Conservation (phyloP, 1,140 invertebrate genomes). For the Drosophila yakuba region DNA sequence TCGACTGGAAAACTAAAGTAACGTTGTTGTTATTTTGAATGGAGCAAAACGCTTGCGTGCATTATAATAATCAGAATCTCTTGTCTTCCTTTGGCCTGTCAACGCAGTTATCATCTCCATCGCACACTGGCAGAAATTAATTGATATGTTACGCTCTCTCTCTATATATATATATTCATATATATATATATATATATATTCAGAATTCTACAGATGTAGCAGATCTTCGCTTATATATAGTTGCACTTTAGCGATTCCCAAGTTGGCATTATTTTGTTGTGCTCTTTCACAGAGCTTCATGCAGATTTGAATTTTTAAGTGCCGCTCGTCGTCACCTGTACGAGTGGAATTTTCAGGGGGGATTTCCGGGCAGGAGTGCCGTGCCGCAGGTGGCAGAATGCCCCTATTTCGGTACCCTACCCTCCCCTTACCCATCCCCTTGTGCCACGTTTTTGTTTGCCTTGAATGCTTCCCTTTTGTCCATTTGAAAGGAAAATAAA, state of each 20-base stretch:
- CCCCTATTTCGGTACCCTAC: conserved; percentile 14
- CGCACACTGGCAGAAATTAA: conserved; percentile 13
- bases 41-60: conserved; percentile 43
- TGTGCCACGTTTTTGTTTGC: conserved; percentile 27
- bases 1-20: conserved; percentile 21
- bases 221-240: too few species aligned
- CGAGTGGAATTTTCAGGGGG: conserved; percentile 13
- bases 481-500: conserved; percentile 36
- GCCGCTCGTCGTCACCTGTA: conserved; percentile 39
- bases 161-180: too few species aligned
- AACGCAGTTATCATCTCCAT: conserved; percentile 24
- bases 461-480: conserved; percentile 37
- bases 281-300: conserved; percentile 9
- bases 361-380: not conserved
- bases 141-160: too few species aligned
- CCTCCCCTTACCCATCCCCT: not conserved
- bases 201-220: too few species aligned
- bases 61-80: conserved; percentile 56
- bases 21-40: conserved; percentile 42
- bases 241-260: too few species aligned
- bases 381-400: conserved; percentile 2
- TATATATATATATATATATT: too few species aligned
- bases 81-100: conserved; percentile 20
- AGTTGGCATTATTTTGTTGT: too few species aligned
- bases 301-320: conserved; percentile 48